These are phyloP conservation scores for Nycticorax nycticorax DNA, from an alignment of 2,113 vertebrate genomes.

Conservation along the genomic window DNA sequence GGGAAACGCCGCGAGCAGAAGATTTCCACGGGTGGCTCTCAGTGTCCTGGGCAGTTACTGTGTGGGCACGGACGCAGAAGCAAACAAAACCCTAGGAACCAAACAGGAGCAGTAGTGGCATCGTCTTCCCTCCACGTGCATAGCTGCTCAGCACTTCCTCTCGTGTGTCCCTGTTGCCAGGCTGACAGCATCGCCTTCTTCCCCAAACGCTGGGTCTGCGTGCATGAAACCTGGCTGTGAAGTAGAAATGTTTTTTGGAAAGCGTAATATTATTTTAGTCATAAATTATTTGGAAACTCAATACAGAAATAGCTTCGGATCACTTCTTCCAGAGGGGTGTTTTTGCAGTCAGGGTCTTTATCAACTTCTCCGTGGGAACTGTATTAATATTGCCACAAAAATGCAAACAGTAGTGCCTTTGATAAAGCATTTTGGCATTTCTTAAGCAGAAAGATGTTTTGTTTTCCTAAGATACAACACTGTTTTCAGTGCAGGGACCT, in stretches of 20 bases:
- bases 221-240: not conserved
- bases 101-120: not conserved
- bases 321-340: constrained; percentile 15
- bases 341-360: constrained; percentile 46
- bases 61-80: not conserved
- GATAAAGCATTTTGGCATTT: constrained; percentile 33
- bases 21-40: not conserved
- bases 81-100: not conserved
- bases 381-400: constrained; percentile 53
- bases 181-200: not conserved
- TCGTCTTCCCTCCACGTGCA: not conserved
- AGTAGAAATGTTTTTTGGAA: not conserved
- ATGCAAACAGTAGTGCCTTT: constrained; percentile 58
- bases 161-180: accelerated
- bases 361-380: constrained; percentile 31
- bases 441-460: constrained; percentile 43
- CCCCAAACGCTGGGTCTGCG: not conserved
- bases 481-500: not conserved
- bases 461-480: not conserved
- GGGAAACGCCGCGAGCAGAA: not conserved
- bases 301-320: constrained; percentile 26
- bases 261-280: constrained; percentile 51
- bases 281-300: constrained; percentile 15
- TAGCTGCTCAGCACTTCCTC: not conserved
- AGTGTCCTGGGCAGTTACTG: not conserved